A percentile compares a stretch with the other conserved stretches of the same genome.
Conservation (phyloP, 2,888 invertebrate genomes). For the Iselma pallidipennis region DNA sequence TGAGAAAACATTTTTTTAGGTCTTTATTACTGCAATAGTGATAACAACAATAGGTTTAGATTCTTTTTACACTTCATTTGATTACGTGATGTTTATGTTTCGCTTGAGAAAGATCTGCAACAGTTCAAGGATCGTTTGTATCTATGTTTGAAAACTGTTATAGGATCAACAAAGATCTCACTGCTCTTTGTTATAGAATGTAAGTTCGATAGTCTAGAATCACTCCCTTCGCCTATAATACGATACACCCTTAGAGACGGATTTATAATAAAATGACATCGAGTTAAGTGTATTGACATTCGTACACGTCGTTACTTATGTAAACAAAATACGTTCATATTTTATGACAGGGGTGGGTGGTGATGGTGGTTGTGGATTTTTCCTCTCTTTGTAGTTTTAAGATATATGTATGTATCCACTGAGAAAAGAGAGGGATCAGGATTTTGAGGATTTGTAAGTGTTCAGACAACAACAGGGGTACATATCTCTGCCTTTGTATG, state of each 20-base stretch:
- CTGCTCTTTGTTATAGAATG: background rate
- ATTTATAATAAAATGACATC: slow-evolving; percentile 35
- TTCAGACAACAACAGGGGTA: slow-evolving; percentile 9
- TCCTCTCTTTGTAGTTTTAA: slow-evolving; percentile 8
- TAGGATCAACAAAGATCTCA: background rate
- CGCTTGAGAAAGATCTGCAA: background rate
- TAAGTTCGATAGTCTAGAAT: background rate
- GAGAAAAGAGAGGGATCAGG: slow-evolving; percentile 21
- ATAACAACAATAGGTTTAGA: no score
- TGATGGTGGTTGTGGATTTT: slow-evolving; percentile 17
- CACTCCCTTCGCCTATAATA: background rate
- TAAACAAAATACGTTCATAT: slow-evolving; percentile 37
- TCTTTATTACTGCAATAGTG: no score
- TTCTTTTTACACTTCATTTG: no score
- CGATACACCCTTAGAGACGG: slow-evolving; percentile 14
- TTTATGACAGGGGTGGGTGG: slow-evolving; percentile 31
- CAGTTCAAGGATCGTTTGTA: background rate
- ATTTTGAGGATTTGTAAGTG: slow-evolving; percentile 27
- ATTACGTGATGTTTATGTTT: background rate
- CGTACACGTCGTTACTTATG: slow-evolving; percentile 37
- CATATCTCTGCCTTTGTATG: background rate
- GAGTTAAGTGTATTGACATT: slow-evolving; percentile 41
- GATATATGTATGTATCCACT: slow-evolving; percentile 29
- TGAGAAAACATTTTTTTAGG: no score
- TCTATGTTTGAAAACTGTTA: background rate